Evolutionary conservation across 2,888 invertebrate genomes (phyloP).

Genomic region (Lordiphosa andalusiaca): DNA sequence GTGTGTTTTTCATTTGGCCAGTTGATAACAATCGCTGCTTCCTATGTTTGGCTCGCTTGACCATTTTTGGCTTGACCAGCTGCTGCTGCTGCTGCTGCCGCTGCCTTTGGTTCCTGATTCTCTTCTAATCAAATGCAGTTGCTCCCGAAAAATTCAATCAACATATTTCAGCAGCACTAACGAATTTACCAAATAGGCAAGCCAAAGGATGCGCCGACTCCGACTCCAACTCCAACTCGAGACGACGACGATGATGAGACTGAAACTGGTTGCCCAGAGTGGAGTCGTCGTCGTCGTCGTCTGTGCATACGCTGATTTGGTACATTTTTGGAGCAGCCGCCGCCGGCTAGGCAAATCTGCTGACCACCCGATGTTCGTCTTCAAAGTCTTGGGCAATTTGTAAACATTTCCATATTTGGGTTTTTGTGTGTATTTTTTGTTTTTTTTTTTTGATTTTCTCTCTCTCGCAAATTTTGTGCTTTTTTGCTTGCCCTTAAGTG

Average conservation of each 20-base stretch:
- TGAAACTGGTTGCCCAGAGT: slow-evolving; percentile 28
- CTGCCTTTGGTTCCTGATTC: slow-evolving; percentile 39
- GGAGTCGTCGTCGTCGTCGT: background rate
- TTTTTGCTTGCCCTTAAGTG: too few species aligned
- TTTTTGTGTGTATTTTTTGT: background rate
- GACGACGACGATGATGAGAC: slow-evolving; percentile 32
- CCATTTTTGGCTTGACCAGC: slow-evolving; percentile 23
- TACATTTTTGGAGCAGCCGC: slow-evolving; percentile 59
- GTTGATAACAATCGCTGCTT: slow-evolving; percentile 11
- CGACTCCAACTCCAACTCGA: slow-evolving; percentile 15
- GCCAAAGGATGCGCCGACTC: slow-evolving; percentile 70
- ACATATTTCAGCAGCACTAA: slow-evolving; percentile 77
- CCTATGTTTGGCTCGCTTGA: slow-evolving; percentile 44
- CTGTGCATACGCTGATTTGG: slow-evolving; percentile 15
- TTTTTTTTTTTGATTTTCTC: too few species aligned
- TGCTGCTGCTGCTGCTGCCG: background rate
- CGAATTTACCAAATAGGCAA: slow-evolving; percentile 77
- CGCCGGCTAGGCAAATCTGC: slow-evolving; percentile 54
- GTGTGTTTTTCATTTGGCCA: slow-evolving; percentile 11
- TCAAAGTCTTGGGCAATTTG: slow-evolving; percentile 71
- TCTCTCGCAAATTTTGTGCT: too few species aligned
- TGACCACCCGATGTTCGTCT: slow-evolving; percentile 44
- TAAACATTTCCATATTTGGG: slow-evolving; percentile 78
- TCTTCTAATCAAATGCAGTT: slow-evolving; percentile 73
- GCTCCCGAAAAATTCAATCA: slow-evolving; percentile 77